Base-by-base conservation (phyloP, 2,888 invertebrate genomes). In the Tricholauxania praeusta region DNA sequence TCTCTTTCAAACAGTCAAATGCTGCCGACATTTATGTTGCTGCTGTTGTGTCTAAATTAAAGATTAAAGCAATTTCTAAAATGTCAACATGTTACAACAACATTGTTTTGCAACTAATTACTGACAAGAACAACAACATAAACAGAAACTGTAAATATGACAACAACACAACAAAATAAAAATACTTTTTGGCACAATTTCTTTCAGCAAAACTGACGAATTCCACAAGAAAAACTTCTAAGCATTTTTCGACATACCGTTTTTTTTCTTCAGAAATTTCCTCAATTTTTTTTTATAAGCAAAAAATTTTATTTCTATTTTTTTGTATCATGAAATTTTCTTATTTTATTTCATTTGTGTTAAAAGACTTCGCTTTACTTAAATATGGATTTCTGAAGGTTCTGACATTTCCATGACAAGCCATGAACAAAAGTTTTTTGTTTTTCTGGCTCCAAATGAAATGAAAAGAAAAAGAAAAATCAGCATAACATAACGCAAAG, bases 351-450 rank as follows among this genome's bases (percentile, higher is more conserved):
- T 64, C 19, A 12, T 64, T 39, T 53, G 1, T 52, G 28, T 60
- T n/a, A 52, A 66, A 39, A 39, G 55, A 76, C 28, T 60, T 15
- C 74, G 74, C 75, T 77, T 77, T 77, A 73, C 77, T 77, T 77
- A 75, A 75, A 69, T 72, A 65, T 76, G 74, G 72, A 74, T 76
- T 77, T 81, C 82, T 77, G 74, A 76, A 74, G 49, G n/a, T 59
- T 51, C 82, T 84, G 84, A 84, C 84, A 83, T 82, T 83, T 81
- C 82, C 78, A 39, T 84, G 84, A 84, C 84, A 83, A 79, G 76
- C 82, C 79, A 82, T 82, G 82, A 82, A 80, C 81, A 82, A 82
- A 79, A 83, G 78, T 80, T 82, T 79, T 76, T 74, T 22, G 70
- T 71, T 67, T 19, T 60, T 63, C 51, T 72, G 28, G 67, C 65